Base-by-base conservation (phyloP, 2,888 invertebrate genomes). In the Oscheius sp. region DNA sequence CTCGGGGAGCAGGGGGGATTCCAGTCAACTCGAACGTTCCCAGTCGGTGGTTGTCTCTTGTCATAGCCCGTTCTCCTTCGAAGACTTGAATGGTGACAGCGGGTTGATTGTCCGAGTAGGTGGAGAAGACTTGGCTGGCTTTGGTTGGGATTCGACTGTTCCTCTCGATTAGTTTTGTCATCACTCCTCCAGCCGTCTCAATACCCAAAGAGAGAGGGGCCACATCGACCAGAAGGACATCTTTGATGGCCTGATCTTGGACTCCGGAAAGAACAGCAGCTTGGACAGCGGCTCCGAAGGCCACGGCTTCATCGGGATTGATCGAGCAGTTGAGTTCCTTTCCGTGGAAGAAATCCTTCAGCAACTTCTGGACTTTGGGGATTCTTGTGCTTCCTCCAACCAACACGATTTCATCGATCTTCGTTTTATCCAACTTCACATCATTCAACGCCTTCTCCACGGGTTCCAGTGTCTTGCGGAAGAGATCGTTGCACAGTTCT, bases 261-360 rank as follows among this genome's bases (percentile, higher is more conserved):
- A 73, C 72, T 51, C 77, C 77, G 8, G 73, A 71, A 2, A 77
- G 72, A 17, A 77, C 63, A 9, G 77, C 77, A 0, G 75, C 77
- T 59, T 77, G 77, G 2, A 79, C 76, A 3, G 79, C 80, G 44
- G 94, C 94, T 75, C 94, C 94, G 85, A 94, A 95, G 1, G 95
- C 95, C 12, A 96, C 95, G 82, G 95, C 95, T 88, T 95, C 95
- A 88, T 96, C 95, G 6, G 95, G 95, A 87, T 95, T 94, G 89
- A 95, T 95, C 32, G 90, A 89, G 87, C 94, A 93, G 90, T 95
- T 95, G 77, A 95, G 89, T 88, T 95, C 94, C 88, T 94, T 94
- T 28, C 94, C 94, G 78, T 93, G 93, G 90, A 95, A 94, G 74
- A 86, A 87, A 71, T 88, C 88, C 87, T 95, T 94, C 70, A 97